Conservation (phyloP, 2,797 vertebrate species). For the Sibirionetta formosa region DNA sequence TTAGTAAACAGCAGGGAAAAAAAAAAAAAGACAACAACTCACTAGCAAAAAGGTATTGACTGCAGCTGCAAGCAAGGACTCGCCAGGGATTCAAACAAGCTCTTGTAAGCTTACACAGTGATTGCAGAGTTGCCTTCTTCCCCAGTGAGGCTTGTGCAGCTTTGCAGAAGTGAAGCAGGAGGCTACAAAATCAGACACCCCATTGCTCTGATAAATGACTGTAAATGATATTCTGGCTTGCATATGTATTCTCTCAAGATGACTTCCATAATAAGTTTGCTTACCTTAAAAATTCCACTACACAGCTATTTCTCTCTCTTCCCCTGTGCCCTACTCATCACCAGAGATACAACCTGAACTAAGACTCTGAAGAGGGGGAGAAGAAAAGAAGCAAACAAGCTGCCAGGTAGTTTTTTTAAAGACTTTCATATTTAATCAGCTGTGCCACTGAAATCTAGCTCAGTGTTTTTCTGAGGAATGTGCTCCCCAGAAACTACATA, state of each 20-base stretch:
- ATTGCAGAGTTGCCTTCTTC: background rate
- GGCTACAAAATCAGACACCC: background rate
- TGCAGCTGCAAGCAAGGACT: background rate
- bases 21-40: background rate
- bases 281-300: background rate
- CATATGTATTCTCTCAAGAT: background rate
- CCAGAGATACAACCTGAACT: background rate
- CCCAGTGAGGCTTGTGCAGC: background rate
- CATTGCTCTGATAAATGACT: background rate
- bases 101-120: background rate
- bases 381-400: fast-evolving
- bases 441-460: background rate
- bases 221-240: background rate
- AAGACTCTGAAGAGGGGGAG: background rate
- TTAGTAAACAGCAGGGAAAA: conserved; percentile 42
- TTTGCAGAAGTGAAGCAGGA: conserved; percentile 9
- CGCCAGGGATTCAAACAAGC: background rate
- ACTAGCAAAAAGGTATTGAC: background rate
- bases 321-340: background rate
- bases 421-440: background rate
- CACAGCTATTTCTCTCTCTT: background rate
- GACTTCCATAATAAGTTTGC: background rate
- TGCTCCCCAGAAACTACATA: background rate
- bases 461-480: background rate
- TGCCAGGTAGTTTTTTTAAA: background rate